Conservation (phyloP, 1,140 invertebrate species). For the Caenorhabditis inopinata region DNA sequence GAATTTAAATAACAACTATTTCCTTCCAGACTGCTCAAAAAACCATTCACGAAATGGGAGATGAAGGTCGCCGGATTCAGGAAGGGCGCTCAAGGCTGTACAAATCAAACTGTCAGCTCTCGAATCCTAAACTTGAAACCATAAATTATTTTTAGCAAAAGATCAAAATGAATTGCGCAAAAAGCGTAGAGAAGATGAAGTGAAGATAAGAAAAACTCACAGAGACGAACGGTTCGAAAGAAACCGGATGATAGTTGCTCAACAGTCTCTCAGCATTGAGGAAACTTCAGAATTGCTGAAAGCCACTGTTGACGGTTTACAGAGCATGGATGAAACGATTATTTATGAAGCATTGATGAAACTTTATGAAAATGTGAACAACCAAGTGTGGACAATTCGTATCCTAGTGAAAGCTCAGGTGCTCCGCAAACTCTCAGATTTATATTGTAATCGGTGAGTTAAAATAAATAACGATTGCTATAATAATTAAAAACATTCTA, state of each 20-base stretch:
- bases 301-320: not conserved
- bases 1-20: too few relatives aligned
- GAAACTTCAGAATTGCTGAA: not conserved
- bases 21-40: too few relatives aligned
- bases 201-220: not conserved
- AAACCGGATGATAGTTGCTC: not conserved
- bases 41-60: not conserved
- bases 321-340: not conserved
- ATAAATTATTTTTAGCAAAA: not conserved
- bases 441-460: slow-evolving; percentile 8
- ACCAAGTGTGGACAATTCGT: not conserved
- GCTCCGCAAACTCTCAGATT: not conserved
- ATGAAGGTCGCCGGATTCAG: not conserved
- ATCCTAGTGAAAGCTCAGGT: not conserved
- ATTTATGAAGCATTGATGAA: not conserved
- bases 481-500: not conserved
- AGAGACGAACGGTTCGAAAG: slow-evolving; percentile 8
- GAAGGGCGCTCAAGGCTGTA: not conserved
- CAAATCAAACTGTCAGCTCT: not conserved
- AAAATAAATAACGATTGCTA: not conserved
- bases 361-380: not conserved
- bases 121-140: too few relatives aligned
- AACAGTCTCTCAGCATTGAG: not conserved
- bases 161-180: not conserved
- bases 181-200: slow-evolving; percentile 1